Evolutionary conservation across 2,888 invertebrate genomes (phyloP).

Genomic region (Morinoia aosen): DNA sequence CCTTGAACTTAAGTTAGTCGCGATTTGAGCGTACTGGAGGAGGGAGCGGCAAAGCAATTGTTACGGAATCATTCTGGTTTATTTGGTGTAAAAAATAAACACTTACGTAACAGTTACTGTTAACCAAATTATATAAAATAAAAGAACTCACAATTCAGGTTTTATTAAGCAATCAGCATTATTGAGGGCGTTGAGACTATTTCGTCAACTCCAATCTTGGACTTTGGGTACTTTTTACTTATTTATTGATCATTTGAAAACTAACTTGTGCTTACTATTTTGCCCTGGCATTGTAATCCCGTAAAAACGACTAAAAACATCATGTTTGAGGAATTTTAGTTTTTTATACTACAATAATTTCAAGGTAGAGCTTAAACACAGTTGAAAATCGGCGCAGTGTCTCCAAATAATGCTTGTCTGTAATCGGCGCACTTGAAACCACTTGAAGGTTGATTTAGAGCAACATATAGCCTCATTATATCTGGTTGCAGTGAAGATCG

Average conservation of each 20-base stretch:
- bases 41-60: neutral
- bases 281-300: neutral
- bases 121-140: too few species aligned
- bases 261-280: neutral
- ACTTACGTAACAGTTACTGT: neutral
- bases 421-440: too few species aligned
- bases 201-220: neutral
- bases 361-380: neutral
- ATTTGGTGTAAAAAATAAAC: neutral
- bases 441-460: too few species aligned
- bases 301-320: neutral
- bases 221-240: neutral
- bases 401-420: too few species aligned
- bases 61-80: neutral
- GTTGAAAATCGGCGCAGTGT: neutral
- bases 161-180: neutral
- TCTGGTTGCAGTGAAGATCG: too few species aligned
- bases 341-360: neutral
- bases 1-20: neutral
- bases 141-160: neutral
- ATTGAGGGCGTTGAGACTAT: neutral
- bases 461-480: too few species aligned
- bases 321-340: neutral
- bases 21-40: neutral
- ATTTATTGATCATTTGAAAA: neutral